Percentiles rank a stretch among this genome's conserved stretches.
Evolutionary conservation across 2,797 vertebrate species (phyloP).

Genomic region (Dendrocincla fuliginosa): DNA sequence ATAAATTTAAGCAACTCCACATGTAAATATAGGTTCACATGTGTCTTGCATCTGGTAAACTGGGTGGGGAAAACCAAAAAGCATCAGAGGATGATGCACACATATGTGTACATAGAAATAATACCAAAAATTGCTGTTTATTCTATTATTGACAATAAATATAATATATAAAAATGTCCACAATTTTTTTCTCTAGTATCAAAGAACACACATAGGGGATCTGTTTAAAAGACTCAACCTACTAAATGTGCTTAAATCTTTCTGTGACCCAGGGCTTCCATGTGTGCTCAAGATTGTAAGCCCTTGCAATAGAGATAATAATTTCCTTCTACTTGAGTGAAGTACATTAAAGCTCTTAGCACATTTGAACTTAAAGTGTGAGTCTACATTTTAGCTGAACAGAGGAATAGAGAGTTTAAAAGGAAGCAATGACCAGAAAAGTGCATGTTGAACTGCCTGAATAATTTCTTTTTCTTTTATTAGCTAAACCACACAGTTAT

Average conservation of each 20-base stretch:
- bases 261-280: neutral
- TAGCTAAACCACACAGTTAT: neutral
- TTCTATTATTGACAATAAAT: neutral
- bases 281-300: neutral
- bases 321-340: conserved; percentile 44
- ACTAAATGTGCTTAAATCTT: neutral
- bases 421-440: conserved; percentile 25
- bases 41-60: neutral
- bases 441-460: neutral
- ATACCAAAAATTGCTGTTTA: neutral
- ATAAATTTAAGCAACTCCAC: neutral
- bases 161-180: neutral
- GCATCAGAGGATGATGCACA: neutral
- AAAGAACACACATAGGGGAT: neutral
- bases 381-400: neutral
- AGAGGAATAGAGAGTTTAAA: neutral
- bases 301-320: neutral
- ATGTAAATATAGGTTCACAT: neutral
- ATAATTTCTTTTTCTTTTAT: neutral
- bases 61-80: neutral
- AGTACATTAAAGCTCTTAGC: conserved; percentile 33
- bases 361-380: neutral
- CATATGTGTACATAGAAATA: neutral
- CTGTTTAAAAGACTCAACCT: neutral
- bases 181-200: neutral